Evolutionary conservation across 2,113 vertebrate species (phyloP), one percentile per base, ranked within the genome.

Genomic region (Lasiurus borealis): DNA sequence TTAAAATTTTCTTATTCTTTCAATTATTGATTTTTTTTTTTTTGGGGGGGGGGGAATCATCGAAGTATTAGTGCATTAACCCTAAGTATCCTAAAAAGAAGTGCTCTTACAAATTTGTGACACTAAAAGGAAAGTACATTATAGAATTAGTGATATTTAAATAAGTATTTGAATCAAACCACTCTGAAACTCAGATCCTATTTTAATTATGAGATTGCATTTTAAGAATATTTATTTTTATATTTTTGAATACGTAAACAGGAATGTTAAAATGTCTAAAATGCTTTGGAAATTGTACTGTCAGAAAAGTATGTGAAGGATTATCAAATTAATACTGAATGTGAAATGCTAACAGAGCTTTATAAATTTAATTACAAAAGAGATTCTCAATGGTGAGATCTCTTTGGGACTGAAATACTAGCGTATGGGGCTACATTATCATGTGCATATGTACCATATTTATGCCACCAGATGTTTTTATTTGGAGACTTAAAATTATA

Each of bases 91-190:
- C 48, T 84, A 78, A 73, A 90, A 52, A 36, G 27, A 62, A 85
- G 6, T 46, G 3, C 25, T 0, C 11, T 88, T 71, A 89, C 29
- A 87, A 71, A 88, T 77, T 76, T 69, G 76, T 66, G 34, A 80
- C 69, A 13, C 52, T 85, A 90, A 80, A 93, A 93, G n/a, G 36
- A 88, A 90, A 87, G 27, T 27, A 83, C 5, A 92, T 85, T 81
- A 93, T 18, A 95, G 18, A 73, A 59, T 19, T 76, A 90, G 44
- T 72, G 66, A 90, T 18, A 96, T 72, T 87, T 94, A 31, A 93
- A 2, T 62, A 91, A 77, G 18, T 88, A 90, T 71, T 8, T 85
- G n/a, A 95, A 95, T 36, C 44, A 11, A 90, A 72, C 84, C 66
- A 85, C 83, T 71, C 8, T 81, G 46, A 94, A 73, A 31, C 27